phyloP scores from a whole-genome alignment of 2,888 invertebrate genomes.

The Rhaphigaster nebulosa region DNA sequence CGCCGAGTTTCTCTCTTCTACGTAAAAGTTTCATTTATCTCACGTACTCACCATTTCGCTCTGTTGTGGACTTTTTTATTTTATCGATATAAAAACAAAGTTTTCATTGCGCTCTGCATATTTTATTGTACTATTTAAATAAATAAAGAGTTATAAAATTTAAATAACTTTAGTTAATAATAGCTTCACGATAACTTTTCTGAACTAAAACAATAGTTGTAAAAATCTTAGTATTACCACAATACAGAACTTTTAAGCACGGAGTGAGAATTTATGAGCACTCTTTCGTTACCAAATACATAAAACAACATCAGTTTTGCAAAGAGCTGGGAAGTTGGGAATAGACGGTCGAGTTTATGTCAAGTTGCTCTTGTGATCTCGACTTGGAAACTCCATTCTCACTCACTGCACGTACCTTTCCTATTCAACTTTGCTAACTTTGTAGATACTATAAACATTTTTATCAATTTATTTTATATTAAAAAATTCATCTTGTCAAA shows the following conservation, averaged over 20 bases:
- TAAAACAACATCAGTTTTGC: background rate
- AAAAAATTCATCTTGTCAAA: too few species aligned
- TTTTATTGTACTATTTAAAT: background rate
- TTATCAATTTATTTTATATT: background rate
- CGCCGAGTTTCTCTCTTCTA: background rate
- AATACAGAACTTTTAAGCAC: background rate
- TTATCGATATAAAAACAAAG: background rate
- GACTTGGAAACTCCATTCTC: background rate
- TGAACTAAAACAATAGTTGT: background rate
- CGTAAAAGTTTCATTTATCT: background rate
- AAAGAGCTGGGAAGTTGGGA: background rate
- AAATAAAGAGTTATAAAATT: background rate
- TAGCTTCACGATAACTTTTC: background rate
- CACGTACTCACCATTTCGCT: background rate
- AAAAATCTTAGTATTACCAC: background rate
- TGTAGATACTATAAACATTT: background rate
- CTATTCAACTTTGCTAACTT: background rate
- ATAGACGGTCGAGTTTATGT: background rate
- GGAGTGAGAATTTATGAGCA: background rate
- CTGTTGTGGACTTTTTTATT: background rate
- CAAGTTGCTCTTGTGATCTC: background rate
- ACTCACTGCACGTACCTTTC: background rate
- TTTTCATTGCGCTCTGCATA: background rate
- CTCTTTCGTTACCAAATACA: background rate
- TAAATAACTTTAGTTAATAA: background rate